Base-by-base conservation (phyloP, 2,113 vertebrate genomes). In the Tupaia chinensis region DNA sequence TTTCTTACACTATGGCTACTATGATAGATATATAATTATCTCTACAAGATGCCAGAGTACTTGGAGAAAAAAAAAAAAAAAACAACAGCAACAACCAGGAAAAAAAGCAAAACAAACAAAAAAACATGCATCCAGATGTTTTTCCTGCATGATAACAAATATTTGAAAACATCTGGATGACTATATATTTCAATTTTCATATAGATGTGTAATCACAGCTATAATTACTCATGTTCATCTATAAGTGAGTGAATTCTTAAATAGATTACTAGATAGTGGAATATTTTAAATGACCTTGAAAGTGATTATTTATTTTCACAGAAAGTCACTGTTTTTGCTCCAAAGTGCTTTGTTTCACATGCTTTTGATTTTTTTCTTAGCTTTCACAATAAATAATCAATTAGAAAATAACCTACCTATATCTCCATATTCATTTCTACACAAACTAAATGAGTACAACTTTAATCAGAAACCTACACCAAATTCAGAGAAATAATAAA, bases 111-210 rank as follows among this genome's bases (percentile, higher is more conserved):
- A 44, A 53, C 14, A 56, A 44, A 44, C 44, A 44, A 85, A 58
- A 54, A 74, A 44, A 53, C 14, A 56, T 14, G 78, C 12, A 65
- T 74, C 34, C 91, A 97, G 56, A 95, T 92, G 25, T 81, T 91
- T 84, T 95, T 27, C 66, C 17, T 91, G 56, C 16, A 2, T 54
- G 86, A 74, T 88, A 82, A 73, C 16, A 95, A 95, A 91, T 95
- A 86, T 79, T 85, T 92, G 63, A 95, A 96, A 97, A 85, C 80
- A 96, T 89, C 44, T 96, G 82, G 34, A 63, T 89, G 34, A 68
- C 54, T 70, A 29, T 1, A 78, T 76, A 53, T 89, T 96, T 95
- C 34, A 70, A 17, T 92, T 95, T 92, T 78, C 32, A 77, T 66
- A 60, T 61, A 68, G 25, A 85, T 63, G 12, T 93, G 69, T 94